Percentiles rank a stretch among this genome's conserved stretches.
phyloP scores from a whole-genome alignment of 2,113 vertebrate species.

The Rhadina sibilatrix region DNA sequence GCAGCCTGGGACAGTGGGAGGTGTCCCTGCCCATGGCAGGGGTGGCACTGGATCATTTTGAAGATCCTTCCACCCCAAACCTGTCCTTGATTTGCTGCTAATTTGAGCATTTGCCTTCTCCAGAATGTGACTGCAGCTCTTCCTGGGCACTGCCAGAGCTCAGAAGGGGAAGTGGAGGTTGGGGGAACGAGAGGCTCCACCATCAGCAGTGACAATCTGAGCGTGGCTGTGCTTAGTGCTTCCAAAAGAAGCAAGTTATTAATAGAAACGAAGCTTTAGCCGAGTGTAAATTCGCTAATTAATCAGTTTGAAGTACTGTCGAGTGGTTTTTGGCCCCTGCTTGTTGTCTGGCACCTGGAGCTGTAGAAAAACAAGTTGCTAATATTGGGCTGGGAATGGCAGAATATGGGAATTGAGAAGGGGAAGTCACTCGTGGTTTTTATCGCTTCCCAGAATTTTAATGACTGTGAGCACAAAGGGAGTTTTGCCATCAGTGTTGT shows the following conservation, averaged over 20 bases:
- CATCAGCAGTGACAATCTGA: fast-evolving
- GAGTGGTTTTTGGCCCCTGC: background rate
- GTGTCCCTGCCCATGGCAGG: background rate
- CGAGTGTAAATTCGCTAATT: background rate
- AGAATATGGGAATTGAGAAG: background rate
- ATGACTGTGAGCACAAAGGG: background rate
- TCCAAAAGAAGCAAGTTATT: background rate
- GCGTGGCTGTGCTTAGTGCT: background rate
- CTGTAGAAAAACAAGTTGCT: background rate
- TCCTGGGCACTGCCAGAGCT: background rate
- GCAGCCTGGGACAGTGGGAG: background rate
- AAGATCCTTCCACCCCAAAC: background rate
- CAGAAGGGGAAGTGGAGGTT: fast-evolving
- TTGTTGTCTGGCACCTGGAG: background rate
- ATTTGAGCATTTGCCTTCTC: background rate
- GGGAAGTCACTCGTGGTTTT: background rate
- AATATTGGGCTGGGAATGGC: background rate
- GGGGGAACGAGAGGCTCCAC: no score
- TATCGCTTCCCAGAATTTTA: background rate
- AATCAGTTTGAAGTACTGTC: background rate
- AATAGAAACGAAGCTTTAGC: background rate
- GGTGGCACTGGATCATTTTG: fast-evolving
- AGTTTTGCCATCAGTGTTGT: background rate
- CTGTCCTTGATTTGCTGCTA: fast-evolving
- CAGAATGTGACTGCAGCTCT: background rate